Evolutionary conservation across 2,888 invertebrate genomes (phyloP).

Genomic region (Dexiosoma caninum): DNA sequence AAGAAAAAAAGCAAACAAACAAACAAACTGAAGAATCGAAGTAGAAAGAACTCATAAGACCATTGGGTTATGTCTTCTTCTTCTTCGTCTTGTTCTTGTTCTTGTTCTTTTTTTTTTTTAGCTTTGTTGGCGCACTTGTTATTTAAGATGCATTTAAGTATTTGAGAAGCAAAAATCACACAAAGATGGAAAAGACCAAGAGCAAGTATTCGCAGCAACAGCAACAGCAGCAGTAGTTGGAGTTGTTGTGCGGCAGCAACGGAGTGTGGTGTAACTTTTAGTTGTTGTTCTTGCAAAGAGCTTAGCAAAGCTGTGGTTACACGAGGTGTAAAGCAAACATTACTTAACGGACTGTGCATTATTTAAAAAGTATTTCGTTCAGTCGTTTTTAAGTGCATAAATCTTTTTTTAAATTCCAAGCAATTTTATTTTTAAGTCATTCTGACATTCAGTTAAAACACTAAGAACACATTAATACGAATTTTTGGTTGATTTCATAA

Average conservation of each 20-base stretch:
- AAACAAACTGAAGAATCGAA: neutral
- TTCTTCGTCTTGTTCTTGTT: neutral
- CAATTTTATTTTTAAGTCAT: too few relatives aligned
- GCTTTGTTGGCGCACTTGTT: constrained; percentile 60
- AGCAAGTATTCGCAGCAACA: constrained; percentile 4
- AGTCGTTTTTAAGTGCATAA: too few relatives aligned
- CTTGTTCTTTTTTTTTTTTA: neutral
- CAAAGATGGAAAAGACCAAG: neutral
- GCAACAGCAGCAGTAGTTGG: neutral
- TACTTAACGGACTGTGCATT: too few relatives aligned
- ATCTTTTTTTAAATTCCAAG: too few relatives aligned
- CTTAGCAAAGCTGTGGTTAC: neutral
- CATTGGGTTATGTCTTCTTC: constrained; percentile 49
- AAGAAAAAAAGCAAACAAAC: neutral
- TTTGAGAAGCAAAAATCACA: constrained; percentile 53
- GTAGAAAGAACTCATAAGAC: constrained; percentile 52
- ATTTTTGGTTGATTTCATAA: too few relatives aligned
- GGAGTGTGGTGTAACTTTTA: constrained; percentile 33
- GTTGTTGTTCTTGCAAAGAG: constrained; percentile 30
- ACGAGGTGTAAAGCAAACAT: too few relatives aligned
- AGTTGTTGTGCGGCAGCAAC: constrained; percentile 18
- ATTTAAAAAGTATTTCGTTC: too few relatives aligned
- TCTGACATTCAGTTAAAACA: too few relatives aligned
- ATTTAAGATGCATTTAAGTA: constrained; percentile 63
- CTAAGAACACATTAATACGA: too few relatives aligned